A percentile compares a stretch with the other conserved stretches of the same genome.
Evolutionary conservation across 2,113 vertebrate species (phyloP).

Genomic region (Tringa solitaria): DNA sequence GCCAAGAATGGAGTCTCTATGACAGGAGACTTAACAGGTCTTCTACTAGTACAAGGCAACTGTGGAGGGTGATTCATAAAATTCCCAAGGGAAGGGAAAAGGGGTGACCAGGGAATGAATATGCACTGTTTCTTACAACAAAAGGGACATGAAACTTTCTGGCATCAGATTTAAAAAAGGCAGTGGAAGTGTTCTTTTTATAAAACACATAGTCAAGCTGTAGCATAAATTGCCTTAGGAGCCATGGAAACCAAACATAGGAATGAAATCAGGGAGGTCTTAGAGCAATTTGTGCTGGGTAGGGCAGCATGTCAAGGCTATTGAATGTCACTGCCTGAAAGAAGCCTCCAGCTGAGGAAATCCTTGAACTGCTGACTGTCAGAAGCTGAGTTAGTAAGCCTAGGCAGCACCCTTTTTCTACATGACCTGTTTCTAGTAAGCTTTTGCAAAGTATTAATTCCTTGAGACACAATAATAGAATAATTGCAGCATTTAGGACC

Average conservation of each 20-base stretch:
- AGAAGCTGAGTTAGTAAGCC: not conserved
- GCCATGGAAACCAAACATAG: not conserved
- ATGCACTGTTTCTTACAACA: not conserved
- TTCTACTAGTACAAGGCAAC: not conserved
- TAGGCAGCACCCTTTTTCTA: not conserved
- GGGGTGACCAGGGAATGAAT: not conserved
- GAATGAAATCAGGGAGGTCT: not conserved
- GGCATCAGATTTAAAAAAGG: not conserved
- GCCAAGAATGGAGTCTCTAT: not conserved
- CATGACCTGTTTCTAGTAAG: not conserved
- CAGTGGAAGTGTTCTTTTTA: not conserved
- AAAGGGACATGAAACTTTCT: not conserved
- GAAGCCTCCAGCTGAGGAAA: not conserved
- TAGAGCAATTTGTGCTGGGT: not conserved
- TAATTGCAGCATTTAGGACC: not conserved
- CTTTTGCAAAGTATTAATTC: not conserved
- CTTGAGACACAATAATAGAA: not conserved
- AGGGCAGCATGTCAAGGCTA: not conserved
- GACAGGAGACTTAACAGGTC: not conserved
- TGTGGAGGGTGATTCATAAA: not conserved
- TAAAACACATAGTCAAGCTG: not conserved
- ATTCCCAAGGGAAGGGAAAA: not conserved
- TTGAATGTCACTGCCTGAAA: not conserved
- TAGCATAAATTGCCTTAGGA: not conserved
- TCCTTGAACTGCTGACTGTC: not conserved